These are phyloP conservation scores for Drosophila engyochracea DNA, from an alignment of 2,888 invertebrate genomes.

Conservation along the genomic window DNA sequence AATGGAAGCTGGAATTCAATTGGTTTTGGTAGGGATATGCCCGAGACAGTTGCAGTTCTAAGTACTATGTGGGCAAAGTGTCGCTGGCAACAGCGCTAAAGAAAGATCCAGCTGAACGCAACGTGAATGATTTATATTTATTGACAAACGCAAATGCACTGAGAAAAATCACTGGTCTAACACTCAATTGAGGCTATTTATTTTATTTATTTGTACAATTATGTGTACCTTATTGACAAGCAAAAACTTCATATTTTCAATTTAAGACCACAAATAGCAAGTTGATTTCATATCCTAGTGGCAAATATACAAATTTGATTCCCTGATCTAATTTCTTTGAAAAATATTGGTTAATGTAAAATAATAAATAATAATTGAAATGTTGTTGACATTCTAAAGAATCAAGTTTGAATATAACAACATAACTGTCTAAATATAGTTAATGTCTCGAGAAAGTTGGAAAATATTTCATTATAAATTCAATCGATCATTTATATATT, in stretches of 20 bases:
- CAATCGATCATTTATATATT: too few species aligned
- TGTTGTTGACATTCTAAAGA: background rate
- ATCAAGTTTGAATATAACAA: background rate
- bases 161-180: background rate
- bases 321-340: background rate
- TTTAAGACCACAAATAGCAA: background rate
- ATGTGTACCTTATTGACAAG: background rate
- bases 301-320: background rate
- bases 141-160: slow-evolving; percentile 32
- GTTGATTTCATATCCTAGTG: background rate
- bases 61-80: slow-evolving; percentile 6
- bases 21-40: background rate
- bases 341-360: too few species aligned
- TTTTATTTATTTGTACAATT: background rate
- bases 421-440: too few species aligned
- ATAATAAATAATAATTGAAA: background rate
- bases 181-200: background rate
- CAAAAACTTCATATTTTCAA: background rate
- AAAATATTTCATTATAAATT: background rate
- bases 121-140: slow-evolving; percentile 64
- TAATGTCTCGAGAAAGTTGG: background rate
- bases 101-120: slow-evolving; percentile 25
- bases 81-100: slow-evolving; percentile 44
- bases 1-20: background rate
- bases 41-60: slow-evolving; percentile 5